These are phyloP conservation scores for Drosophila kanekoi DNA, from an alignment of 2,888 invertebrate genomes.

Conservation along the genomic window DNA sequence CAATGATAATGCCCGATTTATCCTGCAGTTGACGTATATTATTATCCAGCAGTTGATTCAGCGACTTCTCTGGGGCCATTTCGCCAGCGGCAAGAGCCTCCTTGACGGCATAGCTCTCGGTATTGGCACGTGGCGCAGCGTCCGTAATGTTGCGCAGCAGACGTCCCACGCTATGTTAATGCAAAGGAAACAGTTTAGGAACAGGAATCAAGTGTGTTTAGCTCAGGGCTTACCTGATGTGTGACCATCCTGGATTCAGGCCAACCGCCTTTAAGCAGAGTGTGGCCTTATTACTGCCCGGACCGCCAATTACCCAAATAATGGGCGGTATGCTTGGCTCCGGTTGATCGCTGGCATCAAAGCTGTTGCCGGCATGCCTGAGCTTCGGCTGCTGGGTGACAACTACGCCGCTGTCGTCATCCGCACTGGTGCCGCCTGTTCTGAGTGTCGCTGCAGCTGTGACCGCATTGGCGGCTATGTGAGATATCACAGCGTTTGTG, in stretches of 20 bases:
- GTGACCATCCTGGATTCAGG: constrained; percentile 90
- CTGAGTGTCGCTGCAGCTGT: constrained; percentile 54
- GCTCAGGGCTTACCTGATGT: constrained; percentile 87
- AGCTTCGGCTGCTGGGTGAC: constrained; percentile 75
- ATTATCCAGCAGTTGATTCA: constrained; percentile 90
- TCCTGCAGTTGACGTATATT: constrained; percentile 88
- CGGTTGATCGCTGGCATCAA: constrained; percentile 55
- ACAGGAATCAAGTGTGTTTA: no score
- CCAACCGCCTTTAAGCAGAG: constrained; percentile 91
- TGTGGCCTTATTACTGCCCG: constrained; percentile 95
- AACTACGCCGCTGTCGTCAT: constrained; percentile 66
- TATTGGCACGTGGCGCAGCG: constrained; percentile 87
- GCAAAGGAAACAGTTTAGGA: background rate
- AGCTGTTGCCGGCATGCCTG: constrained; percentile 53
- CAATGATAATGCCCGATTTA: constrained; percentile 93
- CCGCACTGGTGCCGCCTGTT: constrained; percentile 40
- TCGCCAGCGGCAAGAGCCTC: constrained; percentile 92
- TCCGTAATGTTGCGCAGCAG: constrained; percentile 91
- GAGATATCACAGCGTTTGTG: constrained; percentile 46
- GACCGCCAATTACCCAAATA: constrained; percentile 92
- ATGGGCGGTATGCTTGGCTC: constrained; percentile 83
- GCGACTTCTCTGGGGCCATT: constrained; percentile 91
- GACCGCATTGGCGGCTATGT: constrained; percentile 63
- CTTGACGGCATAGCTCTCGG: constrained; percentile 89
- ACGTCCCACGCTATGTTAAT: constrained; percentile 89